These are phyloP conservation scores for Mayetiola destructor DNA, from an alignment of 2,888 invertebrate genomes.

Conservation along the genomic window DNA sequence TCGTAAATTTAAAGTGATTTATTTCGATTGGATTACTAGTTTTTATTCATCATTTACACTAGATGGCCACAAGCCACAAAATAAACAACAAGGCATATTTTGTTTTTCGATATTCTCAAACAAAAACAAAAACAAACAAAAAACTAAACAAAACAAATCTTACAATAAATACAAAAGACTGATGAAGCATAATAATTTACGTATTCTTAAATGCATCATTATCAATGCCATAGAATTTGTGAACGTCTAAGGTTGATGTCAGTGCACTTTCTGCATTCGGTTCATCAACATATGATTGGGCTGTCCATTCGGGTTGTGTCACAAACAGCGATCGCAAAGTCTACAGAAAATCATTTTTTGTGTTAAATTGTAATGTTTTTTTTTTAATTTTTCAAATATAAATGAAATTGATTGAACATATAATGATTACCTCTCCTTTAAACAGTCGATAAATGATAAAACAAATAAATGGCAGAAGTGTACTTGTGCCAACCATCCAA, in stretches of 20 bases:
- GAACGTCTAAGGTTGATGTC: background rate
- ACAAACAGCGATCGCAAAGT: conserved; percentile 39
- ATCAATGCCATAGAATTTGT: conserved; percentile 14
- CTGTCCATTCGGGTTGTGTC: conserved; percentile 40
- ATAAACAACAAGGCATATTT: no score
- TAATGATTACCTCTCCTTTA: conserved; percentile 21
- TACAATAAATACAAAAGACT: no score
- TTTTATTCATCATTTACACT: no score
- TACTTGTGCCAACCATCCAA: conserved; percentile 54
- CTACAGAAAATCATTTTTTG: conserved; percentile 29
- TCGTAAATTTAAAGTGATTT: no score
- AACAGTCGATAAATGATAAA: conserved; percentile 39
- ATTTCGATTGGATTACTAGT: no score
- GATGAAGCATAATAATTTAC: no score
- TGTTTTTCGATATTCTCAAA: background rate
- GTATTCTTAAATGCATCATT: conserved; percentile 16
- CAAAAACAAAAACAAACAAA: background rate
- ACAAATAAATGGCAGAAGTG: conserved; percentile 52
- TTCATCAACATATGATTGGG: conserved; percentile 23
- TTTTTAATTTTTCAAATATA: no score
- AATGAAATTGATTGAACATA: background rate
- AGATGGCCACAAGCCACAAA: no score
- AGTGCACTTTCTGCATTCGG: conserved; percentile 4
- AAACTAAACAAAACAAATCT: no score
- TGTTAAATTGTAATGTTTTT: no score